Evolutionary conservation across 53 echinoderm and acorn worm genomes (phyloP).

Genomic region (Echinometra lucunter): DNA sequence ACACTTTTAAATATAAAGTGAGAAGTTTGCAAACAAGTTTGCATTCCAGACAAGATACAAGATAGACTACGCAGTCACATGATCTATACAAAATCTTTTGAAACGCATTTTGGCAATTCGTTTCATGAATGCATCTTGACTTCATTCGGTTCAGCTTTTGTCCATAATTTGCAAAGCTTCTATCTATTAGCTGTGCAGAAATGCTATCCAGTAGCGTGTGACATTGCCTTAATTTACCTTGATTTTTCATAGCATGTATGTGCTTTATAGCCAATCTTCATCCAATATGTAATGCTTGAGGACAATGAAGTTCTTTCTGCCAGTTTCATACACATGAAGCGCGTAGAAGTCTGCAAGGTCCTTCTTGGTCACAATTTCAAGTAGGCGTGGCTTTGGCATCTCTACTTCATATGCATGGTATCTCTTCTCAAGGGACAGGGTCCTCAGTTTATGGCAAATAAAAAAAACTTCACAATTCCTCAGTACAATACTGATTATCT

Average conservation of each 20-base stretch:
- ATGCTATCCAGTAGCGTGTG: background rate
- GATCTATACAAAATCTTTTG: too few relatives aligned
- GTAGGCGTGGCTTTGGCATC: background rate
- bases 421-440: background rate
- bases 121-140: too few relatives aligned
- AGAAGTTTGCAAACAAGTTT: too few relatives aligned
- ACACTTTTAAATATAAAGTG: too few relatives aligned
- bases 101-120: too few relatives aligned
- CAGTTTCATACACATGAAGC: background rate
- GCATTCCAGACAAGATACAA: too few relatives aligned
- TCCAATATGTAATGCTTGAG: background rate
- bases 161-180: background rate
- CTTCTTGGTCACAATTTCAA: background rate
- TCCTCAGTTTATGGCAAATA: background rate
- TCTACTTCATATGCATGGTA: background rate
- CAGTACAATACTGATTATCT: background rate
- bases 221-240: too few relatives aligned
- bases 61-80: too few relatives aligned
- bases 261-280: background rate
- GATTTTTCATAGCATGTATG: too few relatives aligned
- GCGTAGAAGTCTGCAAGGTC: background rate
- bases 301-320: background rate
- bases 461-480: background rate
- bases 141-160: background rate
- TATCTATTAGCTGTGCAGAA: background rate